Evolutionary conservation across 2,113 vertebrate genomes (phyloP).

Genomic region (Hirundichthys speculiger): DNA sequence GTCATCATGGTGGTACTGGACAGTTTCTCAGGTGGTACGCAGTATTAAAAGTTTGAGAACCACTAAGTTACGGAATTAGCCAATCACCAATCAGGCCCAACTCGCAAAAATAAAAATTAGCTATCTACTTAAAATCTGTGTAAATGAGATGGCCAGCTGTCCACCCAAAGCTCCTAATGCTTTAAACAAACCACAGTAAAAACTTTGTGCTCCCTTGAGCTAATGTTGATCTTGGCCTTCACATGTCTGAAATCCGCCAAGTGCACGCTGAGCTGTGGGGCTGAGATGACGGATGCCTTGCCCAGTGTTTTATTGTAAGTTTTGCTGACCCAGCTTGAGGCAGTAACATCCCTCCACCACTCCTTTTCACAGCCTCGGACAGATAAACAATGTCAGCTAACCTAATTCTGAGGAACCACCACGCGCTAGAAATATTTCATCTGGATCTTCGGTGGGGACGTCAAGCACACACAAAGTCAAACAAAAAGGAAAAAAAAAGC

Average conservation of each 20-base stretch:
- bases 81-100: too few relatives aligned
- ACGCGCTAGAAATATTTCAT: conserved; percentile 4
- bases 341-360: conserved; percentile 1
- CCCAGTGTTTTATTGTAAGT: conserved; percentile 30
- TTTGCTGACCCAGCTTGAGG: conserved; percentile 20
- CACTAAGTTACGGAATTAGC: too few relatives aligned
- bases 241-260: conserved; percentile 10
- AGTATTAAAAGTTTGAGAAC: too few relatives aligned
- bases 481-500: conserved; percentile 11
- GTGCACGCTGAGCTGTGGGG: conserved; percentile 24
- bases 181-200: conserved; percentile 31
- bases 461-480: conserved; percentile 6
- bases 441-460: conserved; percentile 20
- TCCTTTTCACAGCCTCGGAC: conserved; percentile 14
- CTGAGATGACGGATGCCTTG: conserved; percentile 30
- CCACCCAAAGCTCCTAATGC: neutral
- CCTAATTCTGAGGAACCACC: conserved; percentile 17
- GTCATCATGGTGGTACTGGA: too few relatives aligned
- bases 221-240: conserved; percentile 58
- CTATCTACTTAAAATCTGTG: too few relatives aligned
- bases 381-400: conserved; percentile 39
- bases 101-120: too few relatives aligned
- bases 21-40: too few relatives aligned
- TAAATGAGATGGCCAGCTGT: too few relatives aligned
- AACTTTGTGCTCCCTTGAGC: conserved; percentile 27